Evolutionary conservation across 2,113 vertebrate genomes (phyloP).

Genomic region (Bettongia penicillata): DNA sequence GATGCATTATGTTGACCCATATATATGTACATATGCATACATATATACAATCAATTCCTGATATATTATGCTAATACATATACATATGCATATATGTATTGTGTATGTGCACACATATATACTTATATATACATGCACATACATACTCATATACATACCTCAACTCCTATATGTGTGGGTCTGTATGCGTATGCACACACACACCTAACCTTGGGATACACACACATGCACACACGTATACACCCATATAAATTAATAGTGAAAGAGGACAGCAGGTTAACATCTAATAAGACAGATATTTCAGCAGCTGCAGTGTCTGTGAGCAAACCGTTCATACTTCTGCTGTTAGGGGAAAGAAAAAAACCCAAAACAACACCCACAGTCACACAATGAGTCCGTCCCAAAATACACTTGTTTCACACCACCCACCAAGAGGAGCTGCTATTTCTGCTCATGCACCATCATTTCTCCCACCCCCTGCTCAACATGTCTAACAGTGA

Average conservation of each 20-base stretch:
- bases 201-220: background rate
- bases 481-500: accelerated
- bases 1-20: no score
- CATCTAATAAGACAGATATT: background rate
- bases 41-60: no score
- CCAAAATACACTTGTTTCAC: accelerated
- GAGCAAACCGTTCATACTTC: background rate
- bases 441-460: background rate
- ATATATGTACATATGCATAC: no score
- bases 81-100: background rate
- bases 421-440: background rate
- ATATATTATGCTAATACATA: background rate
- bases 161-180: no score
- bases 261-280: background rate
- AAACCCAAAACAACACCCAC: background rate
- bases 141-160: background rate
- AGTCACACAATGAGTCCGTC: background rate
- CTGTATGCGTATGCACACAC: no score
- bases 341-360: background rate
- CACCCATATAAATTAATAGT: background rate
- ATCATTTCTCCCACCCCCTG: background rate
- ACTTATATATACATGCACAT: background rate
- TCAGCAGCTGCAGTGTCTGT: background rate
- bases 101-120: background rate
- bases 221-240: background rate